Evolutionary conservation across 1,140 invertebrate species (phyloP).

Genomic region (Geopemphigus sp.): DNA sequence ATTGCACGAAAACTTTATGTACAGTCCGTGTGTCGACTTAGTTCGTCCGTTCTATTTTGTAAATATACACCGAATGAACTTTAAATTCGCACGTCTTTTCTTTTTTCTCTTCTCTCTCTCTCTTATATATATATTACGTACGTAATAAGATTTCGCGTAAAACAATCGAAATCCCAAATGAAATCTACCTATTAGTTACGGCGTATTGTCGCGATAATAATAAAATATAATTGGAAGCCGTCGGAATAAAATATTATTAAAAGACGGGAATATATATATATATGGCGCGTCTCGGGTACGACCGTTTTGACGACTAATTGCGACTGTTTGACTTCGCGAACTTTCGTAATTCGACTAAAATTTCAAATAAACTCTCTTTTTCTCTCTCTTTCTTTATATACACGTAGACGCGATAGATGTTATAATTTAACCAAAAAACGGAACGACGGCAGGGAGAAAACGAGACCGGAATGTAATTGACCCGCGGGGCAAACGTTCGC

Average conservation of each 20-base stretch:
- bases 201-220: too few relatives aligned
- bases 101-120: too few relatives aligned
- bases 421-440: background rate
- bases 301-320: slow-evolving; percentile 32
- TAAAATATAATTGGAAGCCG: background rate
- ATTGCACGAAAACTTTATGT: slow-evolving; percentile 26
- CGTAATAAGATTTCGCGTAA: background rate
- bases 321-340: slow-evolving; percentile 23
- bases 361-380: background rate
- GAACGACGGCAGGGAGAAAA: background rate
- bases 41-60: background rate
- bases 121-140: too few relatives aligned
- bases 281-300: slow-evolving; percentile 1
- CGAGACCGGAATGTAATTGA: slow-evolving; percentile 7
- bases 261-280: background rate
- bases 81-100: slow-evolving; percentile 9
- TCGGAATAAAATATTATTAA: background rate
- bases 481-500: background rate
- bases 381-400: too few relatives aligned
- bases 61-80: background rate
- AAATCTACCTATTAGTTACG: slow-evolving; percentile 28
- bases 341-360: slow-evolving; percentile 24
- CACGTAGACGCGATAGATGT: background rate
- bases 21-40: background rate
- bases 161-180: slow-evolving; percentile 20